These are phyloP conservation scores for Ctena decussata DNA, from an alignment of 2,888 invertebrate genomes.

Conservation along the genomic window DNA sequence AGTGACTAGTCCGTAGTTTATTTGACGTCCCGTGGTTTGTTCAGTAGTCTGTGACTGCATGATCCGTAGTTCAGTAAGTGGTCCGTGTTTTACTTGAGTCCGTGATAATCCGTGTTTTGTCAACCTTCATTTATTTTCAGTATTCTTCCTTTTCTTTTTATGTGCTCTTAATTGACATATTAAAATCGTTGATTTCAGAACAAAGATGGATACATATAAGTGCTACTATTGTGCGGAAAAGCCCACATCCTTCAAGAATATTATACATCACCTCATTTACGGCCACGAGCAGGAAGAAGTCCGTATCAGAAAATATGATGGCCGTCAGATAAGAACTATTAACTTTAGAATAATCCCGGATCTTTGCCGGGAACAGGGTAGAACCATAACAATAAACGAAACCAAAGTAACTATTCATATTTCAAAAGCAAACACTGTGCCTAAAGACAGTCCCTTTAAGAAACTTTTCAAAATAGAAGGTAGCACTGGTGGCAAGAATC, in stretches of 20 bases:
- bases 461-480: conserved; percentile 1
- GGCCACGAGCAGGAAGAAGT: neutral
- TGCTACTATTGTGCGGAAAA: neutral
- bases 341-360: neutral
- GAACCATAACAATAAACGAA: neutral
- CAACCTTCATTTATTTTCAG: no score
- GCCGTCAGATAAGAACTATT: neutral
- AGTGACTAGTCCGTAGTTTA: no score
- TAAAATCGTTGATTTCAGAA: no score
- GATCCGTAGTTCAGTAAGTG: no score
- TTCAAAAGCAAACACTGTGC: neutral
- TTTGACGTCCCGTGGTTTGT: no score
- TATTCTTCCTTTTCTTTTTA: no score
- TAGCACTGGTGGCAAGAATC: neutral
- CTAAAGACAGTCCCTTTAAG: conserved; percentile 23
- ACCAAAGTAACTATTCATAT: neutral
- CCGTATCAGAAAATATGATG: neutral
- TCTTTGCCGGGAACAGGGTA: conserved; percentile 7
- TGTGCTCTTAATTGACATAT: no score
- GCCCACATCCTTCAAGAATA: neutral
- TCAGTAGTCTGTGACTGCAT: no score
- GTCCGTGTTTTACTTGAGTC: no score
- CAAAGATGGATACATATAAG: neutral
- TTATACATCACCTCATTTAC: neutral
- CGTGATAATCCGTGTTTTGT: no score